phyloP scores from a whole-genome alignment of 2,797 vertebrate species.

The Oophaga sylvatica region DNA sequence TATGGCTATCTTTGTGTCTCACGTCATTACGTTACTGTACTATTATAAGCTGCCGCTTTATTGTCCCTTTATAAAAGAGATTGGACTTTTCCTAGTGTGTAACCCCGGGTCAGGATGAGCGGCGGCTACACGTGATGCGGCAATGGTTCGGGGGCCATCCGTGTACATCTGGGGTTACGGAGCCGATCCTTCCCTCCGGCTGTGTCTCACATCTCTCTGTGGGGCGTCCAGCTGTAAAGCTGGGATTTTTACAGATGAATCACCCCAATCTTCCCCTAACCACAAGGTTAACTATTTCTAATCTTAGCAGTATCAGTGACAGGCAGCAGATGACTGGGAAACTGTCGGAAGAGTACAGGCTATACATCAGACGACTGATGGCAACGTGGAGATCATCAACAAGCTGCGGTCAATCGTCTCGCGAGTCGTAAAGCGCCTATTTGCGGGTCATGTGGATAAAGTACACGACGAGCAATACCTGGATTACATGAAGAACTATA shows the following conservation, averaged over 20 bases:
- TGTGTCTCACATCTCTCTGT: constrained; percentile 3
- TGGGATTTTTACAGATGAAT: constrained; percentile 59
- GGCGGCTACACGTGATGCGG: background rate
- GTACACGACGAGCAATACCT: too few species aligned
- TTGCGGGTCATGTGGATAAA: background rate
- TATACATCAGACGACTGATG: background rate
- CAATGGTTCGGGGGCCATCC: background rate
- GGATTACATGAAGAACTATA: background rate
- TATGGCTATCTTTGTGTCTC: background rate
- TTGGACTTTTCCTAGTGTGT: background rate
- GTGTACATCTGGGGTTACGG: constrained; percentile 1
- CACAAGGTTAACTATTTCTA: constrained; percentile 42
- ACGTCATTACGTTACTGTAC: background rate
- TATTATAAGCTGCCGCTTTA: background rate
- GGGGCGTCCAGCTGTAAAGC: constrained; percentile 43
- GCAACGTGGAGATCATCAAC: background rate
- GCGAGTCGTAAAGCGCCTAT: background rate
- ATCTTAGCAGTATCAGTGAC: background rate
- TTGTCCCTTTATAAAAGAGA: background rate
- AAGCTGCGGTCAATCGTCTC: background rate
- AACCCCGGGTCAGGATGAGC: background rate
- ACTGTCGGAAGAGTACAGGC: background rate
- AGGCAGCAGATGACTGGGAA: background rate
- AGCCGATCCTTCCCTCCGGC: background rate
- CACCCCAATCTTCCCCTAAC: constrained; percentile 37